These are phyloP conservation scores for Serilophus lunatus DNA, from an alignment of 2,113 vertebrate species.

Conservation along the genomic window DNA sequence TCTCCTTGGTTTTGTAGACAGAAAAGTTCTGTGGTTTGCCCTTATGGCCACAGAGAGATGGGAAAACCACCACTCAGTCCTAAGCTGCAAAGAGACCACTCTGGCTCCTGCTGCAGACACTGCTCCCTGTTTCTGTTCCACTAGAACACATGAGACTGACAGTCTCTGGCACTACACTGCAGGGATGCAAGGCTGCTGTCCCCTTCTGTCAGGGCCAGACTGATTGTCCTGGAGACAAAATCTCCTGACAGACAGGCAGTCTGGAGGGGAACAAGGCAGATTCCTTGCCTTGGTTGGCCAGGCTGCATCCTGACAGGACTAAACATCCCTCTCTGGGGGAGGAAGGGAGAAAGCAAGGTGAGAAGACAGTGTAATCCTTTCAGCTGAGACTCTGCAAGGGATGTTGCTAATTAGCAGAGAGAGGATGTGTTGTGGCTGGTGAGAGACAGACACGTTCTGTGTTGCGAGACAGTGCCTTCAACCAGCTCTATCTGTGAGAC, in stretches of 20 bases:
- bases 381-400: constrained; percentile 4
- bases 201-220: not conserved
- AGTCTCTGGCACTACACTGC: not conserved
- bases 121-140: not conserved
- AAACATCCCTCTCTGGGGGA: not conserved
- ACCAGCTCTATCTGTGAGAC: constrained; percentile 2
- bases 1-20: not conserved
- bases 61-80: not conserved
- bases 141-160: not conserved
- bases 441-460: constrained; percentile 33
- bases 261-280: not conserved
- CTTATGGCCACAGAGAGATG: not conserved
- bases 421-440: constrained; percentile 6
- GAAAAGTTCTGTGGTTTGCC: not conserved
- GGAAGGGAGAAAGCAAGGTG: not conserved
- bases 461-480: constrained; percentile 20
- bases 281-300: not conserved
- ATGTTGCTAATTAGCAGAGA: constrained; percentile 49
- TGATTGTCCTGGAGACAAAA: not conserved
- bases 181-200: not conserved
- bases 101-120: not conserved
- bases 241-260: not conserved
- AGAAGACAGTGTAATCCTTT: constrained; percentile 36
- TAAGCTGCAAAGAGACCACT: not conserved
- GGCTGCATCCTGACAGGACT: not conserved